Conservation (phyloP, 2,888 invertebrate species). For the Ectemnius lituratus region DNA sequence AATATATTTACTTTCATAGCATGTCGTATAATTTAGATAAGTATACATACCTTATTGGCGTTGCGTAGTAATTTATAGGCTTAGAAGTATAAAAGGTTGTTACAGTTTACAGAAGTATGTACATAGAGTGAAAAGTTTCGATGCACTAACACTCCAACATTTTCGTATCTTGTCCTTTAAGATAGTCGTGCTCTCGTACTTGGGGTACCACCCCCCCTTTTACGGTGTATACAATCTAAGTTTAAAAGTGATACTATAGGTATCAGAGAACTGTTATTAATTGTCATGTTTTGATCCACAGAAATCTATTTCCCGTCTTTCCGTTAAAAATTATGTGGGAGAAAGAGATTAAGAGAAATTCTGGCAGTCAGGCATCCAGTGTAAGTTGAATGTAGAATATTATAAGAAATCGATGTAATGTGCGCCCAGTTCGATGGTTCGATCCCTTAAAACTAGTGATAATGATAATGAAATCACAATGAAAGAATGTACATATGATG, state of each 20-base stretch:
- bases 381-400: too few species aligned
- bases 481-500: conserved; percentile 7
- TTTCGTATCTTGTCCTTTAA: conserved; percentile 50
- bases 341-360: conserved; percentile 15
- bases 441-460: conserved; percentile 10
- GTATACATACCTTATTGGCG: conserved; percentile 66
- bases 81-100: conserved; percentile 70
- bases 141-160: conserved; percentile 30
- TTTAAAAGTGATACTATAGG: conserved; percentile 44
- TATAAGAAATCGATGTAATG: neutral
- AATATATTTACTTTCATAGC: conserved; percentile 74
- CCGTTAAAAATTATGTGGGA: neutral
- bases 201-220: conserved; percentile 39
- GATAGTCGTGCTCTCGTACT: conserved; percentile 55
- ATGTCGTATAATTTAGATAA: conserved; percentile 75
- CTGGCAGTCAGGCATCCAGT: neutral
- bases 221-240: conserved; percentile 48
- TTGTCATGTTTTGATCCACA: conserved; percentile 55
- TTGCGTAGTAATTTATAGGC: conserved; percentile 55
- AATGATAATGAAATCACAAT: neutral
- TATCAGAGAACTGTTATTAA: conserved; percentile 36
- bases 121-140: conserved; percentile 52
- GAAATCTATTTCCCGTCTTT: conserved; percentile 27
- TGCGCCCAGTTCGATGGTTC: neutral
- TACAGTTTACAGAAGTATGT: conserved; percentile 62